phyloP scores from a whole-genome alignment of 2,888 invertebrate species.

The Pyrocoelia pectoralis region DNA sequence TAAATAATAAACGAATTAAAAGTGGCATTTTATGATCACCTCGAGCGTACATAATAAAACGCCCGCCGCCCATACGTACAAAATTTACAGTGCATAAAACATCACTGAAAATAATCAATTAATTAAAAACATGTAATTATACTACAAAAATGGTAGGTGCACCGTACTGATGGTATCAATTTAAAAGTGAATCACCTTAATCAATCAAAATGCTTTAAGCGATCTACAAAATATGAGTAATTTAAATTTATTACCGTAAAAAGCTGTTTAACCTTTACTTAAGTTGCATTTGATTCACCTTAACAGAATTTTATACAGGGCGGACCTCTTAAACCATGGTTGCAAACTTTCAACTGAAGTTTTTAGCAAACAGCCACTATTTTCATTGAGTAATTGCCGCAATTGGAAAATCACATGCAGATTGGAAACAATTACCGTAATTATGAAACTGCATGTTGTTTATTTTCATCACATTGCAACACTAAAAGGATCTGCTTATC shows the following conservation, averaged over 20 bases:
- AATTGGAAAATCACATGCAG: no score
- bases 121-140: not conserved
- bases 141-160: not conserved
- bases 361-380: no score
- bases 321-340: no score
- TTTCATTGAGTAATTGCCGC: no score
- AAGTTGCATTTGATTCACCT: no score
- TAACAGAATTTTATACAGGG: no score
- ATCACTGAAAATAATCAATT: not conserved
- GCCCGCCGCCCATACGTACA: not conserved
- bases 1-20: no score
- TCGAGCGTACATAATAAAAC: not conserved
- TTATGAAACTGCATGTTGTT: no score
- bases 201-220: not conserved
- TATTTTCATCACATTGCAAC: no score
- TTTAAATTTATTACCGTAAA: not conserved
- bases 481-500: no score
- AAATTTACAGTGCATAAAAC: not conserved
- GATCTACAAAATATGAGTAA: not conserved
- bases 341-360: no score
- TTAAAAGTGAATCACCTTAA: not conserved
- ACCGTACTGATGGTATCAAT: not conserved
- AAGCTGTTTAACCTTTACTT: not conserved
- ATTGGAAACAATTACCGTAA: no score
- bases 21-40: not conserved